Conservation (phyloP, 2,113 vertebrate species). For the Callaeas wilsoni region DNA sequence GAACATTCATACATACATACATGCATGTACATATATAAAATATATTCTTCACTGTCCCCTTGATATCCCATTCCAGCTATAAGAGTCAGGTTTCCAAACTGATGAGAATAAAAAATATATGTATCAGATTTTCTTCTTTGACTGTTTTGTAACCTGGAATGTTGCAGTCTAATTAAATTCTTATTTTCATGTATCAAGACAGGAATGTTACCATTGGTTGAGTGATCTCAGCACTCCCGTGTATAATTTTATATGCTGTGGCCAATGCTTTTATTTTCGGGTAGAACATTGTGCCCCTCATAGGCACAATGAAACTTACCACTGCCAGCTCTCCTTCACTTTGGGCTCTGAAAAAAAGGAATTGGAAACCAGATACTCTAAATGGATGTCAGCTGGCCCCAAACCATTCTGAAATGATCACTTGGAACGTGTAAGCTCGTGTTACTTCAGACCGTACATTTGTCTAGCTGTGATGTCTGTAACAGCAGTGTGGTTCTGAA, state of each 20-base stretch:
- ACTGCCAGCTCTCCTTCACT: background rate
- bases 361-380: background rate
- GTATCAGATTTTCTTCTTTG: background rate
- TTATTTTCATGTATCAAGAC: background rate
- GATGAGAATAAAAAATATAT: background rate
- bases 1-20: background rate
- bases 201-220: background rate
- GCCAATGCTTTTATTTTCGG: constrained; percentile 42
- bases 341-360: background rate
- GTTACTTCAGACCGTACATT: background rate
- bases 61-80: background rate
- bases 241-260: constrained; percentile 5
- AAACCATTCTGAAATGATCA: constrained; percentile 11
- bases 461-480: background rate
- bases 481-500: background rate
- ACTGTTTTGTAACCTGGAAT: background rate
- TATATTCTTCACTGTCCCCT: background rate
- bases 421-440: background rate
- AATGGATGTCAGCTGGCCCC: background rate
- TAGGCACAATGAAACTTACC: background rate
- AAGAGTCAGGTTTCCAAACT: background rate
- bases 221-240: background rate
- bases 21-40: no score
- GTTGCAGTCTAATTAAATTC: background rate
- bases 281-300: background rate